These are phyloP conservation scores for Subanguina moxae DNA, from an alignment of 1,140 invertebrate genomes.

Conservation along the genomic window DNA sequence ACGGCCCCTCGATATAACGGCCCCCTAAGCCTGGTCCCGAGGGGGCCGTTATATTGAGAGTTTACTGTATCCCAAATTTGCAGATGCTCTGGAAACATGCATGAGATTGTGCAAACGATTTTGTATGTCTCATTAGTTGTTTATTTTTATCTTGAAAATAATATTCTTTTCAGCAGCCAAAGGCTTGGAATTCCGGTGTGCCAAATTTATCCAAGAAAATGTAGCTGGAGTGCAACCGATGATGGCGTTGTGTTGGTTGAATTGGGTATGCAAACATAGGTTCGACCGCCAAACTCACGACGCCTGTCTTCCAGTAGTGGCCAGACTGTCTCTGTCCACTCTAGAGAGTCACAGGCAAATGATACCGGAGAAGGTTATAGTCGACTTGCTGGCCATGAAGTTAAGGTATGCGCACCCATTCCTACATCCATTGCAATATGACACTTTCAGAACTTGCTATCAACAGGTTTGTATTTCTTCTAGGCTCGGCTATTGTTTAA, in stretches of 20 bases:
- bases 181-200: constrained; percentile 49
- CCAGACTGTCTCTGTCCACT: constrained; percentile 44
- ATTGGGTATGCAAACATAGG: constrained; percentile 57
- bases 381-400: constrained; percentile 56
- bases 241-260: constrained; percentile 58
- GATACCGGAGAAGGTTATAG: constrained; percentile 51
- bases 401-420: constrained; percentile 12
- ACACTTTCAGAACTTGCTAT: constrained; percentile 36
- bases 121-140: neutral
- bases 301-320: constrained; percentile 54
- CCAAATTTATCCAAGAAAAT: constrained; percentile 53
- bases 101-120: constrained; percentile 57
- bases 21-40: too few species aligned
- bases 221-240: constrained; percentile 49
- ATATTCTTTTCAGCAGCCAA: constrained; percentile 33
- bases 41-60: too few species aligned
- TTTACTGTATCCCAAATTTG: constrained; percentile 6
- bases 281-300: constrained; percentile 47
- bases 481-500: too few species aligned
- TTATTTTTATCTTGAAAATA: too few species aligned
- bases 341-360: constrained; percentile 56
- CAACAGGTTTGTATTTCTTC: constrained; percentile 35
- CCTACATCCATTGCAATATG: too few species aligned
- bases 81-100: constrained; percentile 55
- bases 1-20: too few species aligned